Conservation (phyloP, 2,113 vertebrate genomes). For the Pipra filicauda region DNA sequence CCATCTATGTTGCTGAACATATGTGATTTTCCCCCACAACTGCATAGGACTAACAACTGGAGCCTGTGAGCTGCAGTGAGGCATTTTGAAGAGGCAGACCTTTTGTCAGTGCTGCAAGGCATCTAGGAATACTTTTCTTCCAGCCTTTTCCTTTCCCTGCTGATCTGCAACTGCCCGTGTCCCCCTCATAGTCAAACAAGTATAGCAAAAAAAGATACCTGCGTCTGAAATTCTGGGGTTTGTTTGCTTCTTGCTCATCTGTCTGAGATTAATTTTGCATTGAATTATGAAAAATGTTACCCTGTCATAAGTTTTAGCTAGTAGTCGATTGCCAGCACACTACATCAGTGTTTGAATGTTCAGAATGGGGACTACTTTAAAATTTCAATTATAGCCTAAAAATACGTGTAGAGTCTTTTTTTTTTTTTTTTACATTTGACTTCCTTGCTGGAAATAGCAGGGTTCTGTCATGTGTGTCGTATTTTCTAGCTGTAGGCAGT, state of each 20-base stretch:
- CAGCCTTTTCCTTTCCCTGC: not conserved
- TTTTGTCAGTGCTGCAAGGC: not conserved
- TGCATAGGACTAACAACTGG: not conserved
- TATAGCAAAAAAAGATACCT: not conserved
- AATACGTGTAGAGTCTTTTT: not conserved
- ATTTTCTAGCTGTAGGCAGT: not conserved
- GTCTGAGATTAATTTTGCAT: not conserved
- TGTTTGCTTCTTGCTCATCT: not conserved
- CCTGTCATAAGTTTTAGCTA: not conserved
- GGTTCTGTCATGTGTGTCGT: not conserved
- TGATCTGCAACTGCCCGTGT: not conserved
- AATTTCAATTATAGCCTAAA: not conserved
- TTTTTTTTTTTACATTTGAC: not conserved
- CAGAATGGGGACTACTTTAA: not conserved
- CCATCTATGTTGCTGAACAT: not conserved
- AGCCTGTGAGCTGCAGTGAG: not conserved
- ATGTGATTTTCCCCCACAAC: not conserved
- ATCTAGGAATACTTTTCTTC: not conserved
- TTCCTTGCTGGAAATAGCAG: not conserved
- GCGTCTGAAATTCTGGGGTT: not conserved
- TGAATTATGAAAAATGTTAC: not conserved
- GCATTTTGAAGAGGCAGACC: not conserved
- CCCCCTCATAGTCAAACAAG: not conserved
- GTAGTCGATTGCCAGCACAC: not conserved
- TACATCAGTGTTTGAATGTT: not conserved